Conservation (phyloP, 64 coral and sea anemone genomes). For the Hydrozoanthus tunicans region DNA sequence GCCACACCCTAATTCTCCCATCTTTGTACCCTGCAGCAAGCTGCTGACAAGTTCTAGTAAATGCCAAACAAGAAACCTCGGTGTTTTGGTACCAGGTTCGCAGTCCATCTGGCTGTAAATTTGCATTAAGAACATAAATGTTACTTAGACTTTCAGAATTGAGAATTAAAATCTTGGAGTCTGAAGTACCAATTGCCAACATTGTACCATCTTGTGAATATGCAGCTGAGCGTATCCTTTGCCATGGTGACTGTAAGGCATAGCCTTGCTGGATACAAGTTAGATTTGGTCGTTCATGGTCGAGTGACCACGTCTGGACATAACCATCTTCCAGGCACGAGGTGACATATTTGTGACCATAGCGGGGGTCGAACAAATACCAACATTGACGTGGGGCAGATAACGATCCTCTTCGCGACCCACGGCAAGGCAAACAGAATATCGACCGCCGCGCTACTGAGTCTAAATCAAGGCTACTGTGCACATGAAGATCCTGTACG, state of each 20-base stretch:
- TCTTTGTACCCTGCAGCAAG: constrained; percentile 92
- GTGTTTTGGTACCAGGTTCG: constrained; percentile 95
- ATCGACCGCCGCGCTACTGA: constrained; percentile 44
- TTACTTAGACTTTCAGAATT: constrained; percentile 86
- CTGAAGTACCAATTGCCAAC: constrained; percentile 87
- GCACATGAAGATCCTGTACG: constrained; percentile 84
- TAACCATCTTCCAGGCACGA: constrained; percentile 94
- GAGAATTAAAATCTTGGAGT: constrained; percentile 80
- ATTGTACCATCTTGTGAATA: constrained; percentile 88
- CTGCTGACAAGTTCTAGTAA: constrained; percentile 91
- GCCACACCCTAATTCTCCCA: constrained; percentile 86
- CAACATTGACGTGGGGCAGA: constrained; percentile 77
- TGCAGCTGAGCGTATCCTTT: constrained; percentile 82
- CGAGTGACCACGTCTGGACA: constrained; percentile 82
- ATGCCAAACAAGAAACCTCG: constrained; percentile 90
- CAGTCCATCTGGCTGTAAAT: constrained; percentile 86
- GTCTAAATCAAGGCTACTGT: constrained; percentile 83
- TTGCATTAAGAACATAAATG: constrained; percentile 82
- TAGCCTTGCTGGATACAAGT: constrained; percentile 84
- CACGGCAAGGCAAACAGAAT: constrained; percentile 79
- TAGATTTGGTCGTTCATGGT: constrained; percentile 66
- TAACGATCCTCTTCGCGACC: constrained; percentile 57
- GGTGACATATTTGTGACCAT: constrained; percentile 84
- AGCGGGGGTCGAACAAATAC: constrained; percentile 92
- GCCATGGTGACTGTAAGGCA: constrained; percentile 86